A percentile compares a stretch with the other conserved stretches of the same genome.
phyloP scores from a whole-genome alignment of 2,888 invertebrate species.

The Iphiclides podalirius region DNA sequence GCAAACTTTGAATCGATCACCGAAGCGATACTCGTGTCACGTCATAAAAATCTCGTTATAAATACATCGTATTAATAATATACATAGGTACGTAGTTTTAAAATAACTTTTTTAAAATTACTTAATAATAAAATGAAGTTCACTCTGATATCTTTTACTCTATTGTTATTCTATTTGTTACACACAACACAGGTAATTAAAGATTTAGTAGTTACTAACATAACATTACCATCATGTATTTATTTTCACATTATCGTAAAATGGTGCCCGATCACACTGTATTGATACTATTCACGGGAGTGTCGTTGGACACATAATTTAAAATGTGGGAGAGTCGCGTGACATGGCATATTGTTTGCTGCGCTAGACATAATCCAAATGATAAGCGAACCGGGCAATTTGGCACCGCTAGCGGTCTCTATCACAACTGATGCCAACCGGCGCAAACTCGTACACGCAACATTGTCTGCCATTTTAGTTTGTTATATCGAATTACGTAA shows the following conservation, averaged over 20 bases:
- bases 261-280: neutral
- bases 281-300: slow-evolving; percentile 31
- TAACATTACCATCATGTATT: neutral
- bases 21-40: neutral
- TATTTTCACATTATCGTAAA: neutral
- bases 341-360: slow-evolving; percentile 36
- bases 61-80: too few relatives aligned
- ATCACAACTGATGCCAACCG: slow-evolving; percentile 67
- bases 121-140: too few relatives aligned
- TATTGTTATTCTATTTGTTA: too few relatives aligned
- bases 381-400: slow-evolving; percentile 73
- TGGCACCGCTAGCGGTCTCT: slow-evolving; percentile 60
- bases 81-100: too few relatives aligned
- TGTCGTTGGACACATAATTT: slow-evolving; percentile 43
- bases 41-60: neutral
- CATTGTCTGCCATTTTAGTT: slow-evolving; percentile 55
- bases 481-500: slow-evolving; percentile 43
- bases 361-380: slow-evolving; percentile 60
- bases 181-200: too few relatives aligned
- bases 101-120: too few relatives aligned
- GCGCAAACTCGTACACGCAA: slow-evolving; percentile 43
- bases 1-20: slow-evolving; percentile 26
- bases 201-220: neutral
- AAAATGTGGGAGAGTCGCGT: slow-evolving; percentile 38
- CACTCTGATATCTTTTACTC: too few relatives aligned